Conservation (phyloP, 1,140 invertebrate species). For the Gonatopus flavifemur region DNA sequence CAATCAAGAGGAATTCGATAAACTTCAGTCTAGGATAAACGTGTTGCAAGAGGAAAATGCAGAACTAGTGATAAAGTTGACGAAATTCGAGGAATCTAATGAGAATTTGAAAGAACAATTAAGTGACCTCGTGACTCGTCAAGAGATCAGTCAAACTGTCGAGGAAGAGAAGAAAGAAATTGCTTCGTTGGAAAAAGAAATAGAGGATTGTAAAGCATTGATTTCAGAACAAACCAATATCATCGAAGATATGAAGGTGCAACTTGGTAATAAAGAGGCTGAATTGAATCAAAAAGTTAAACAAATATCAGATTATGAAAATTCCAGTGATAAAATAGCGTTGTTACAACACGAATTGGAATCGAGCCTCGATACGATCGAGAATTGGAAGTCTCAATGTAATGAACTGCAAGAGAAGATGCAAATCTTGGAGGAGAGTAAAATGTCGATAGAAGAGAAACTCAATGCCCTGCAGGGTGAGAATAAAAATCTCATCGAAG, state of each 20-base stretch:
- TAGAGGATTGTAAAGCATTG: constrained; percentile 54
- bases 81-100: constrained; percentile 24
- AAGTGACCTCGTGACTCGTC: constrained; percentile 19
- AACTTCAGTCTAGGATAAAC: constrained; percentile 31
- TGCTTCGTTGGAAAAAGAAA: constrained; percentile 52
- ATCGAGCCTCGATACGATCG: constrained; percentile 33
- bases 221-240: constrained; percentile 52
- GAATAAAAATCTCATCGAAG: constrained; percentile 22
- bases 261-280: constrained; percentile 35
- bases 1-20: constrained; percentile 21
- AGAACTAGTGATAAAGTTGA: constrained; percentile 18
- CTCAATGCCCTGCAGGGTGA: constrained; percentile 24
- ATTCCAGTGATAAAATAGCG: constrained; percentile 16
- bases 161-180: constrained; percentile 15
- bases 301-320: constrained; percentile 25
- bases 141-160: constrained; percentile 21
- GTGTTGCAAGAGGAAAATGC: constrained; percentile 31
- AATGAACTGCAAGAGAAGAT: constrained; percentile 42
- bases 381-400: constrained; percentile 52
- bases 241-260: constrained; percentile 46
- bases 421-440: constrained; percentile 29
- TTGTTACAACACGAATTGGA: constrained; percentile 38
- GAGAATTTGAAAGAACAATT: constrained; percentile 18
- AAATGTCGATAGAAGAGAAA: constrained; percentile 31
- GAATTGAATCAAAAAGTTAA: constrained; percentile 33